Evolutionary conservation across 2,888 invertebrate genomes (phyloP), one percentile per base, ranked within the genome.

Genomic region (Xestia ashworthii): DNA sequence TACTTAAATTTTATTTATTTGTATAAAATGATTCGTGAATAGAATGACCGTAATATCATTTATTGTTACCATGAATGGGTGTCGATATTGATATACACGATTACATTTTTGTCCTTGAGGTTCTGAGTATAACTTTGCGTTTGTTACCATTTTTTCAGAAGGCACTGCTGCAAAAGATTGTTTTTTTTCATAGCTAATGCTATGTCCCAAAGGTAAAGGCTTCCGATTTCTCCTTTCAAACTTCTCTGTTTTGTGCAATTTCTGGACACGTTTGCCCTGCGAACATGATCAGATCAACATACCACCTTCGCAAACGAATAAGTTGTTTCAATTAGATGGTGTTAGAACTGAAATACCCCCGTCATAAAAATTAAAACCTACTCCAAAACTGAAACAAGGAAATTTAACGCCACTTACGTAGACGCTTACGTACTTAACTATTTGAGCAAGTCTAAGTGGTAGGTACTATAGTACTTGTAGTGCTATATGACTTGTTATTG

Each of bases 321-420:
- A 22, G 55, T 55, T 41, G 4, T n/a, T n/a, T 38, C 4, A 38
- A 12, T 19, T 38, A 53, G 6, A 38, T 38, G n/a, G 4, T 25
- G 12, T 19, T 38, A 19, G 16, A 46, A 55, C 5, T 53, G 22
- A 53, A 53, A 3, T 22, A 53, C 53, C 22, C 6, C 19, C 8
- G n/a, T n/a, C n/a, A n/a, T n/a, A n/a, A n/a, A n/a, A n/a, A n/a
- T n/a, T n/a, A n/a, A n/a, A n/a, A n/a, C n/a, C n/a, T n/a, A n/a
- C n/a, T n/a, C n/a, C 22, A 53, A 53, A 53, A 53, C 22, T 53
- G 53, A 5, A 53, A 53, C 53, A 53, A 53, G 46, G 71, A 65
- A 78, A 76, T 74, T 58, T 68, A 74, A 80, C 60, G 25, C 76
- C 78, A 76, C 78, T 80, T 72, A 71, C 38, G 62, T 16, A 48